These are phyloP conservation scores for Rhagoletis pomonella DNA, from an alignment of 1,140 invertebrate genomes.

Conservation along the genomic window DNA sequence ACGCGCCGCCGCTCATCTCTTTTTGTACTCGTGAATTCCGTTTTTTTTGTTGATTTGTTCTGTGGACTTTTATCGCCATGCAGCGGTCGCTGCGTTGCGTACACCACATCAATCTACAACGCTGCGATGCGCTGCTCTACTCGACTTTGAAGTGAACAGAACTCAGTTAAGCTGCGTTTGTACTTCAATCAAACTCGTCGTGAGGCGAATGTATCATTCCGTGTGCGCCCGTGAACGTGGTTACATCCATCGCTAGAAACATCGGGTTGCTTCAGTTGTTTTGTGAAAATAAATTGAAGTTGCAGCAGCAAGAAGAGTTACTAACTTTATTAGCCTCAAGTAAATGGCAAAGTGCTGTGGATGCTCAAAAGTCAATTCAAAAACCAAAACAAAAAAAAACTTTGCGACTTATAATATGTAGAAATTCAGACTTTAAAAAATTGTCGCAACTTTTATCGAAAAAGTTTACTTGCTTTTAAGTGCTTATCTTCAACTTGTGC, in stretches of 20 bases:
- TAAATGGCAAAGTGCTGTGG: background rate
- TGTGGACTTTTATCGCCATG: constrained; percentile 26
- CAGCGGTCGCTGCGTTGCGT: constrained; percentile 36
- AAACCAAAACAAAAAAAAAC: background rate
- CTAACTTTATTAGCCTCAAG: constrained; percentile 23
- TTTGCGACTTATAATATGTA: background rate
- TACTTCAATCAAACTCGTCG: constrained; percentile 41
- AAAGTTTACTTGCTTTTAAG: background rate
- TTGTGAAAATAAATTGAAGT: constrained; percentile 14
- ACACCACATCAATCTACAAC: constrained; percentile 23
- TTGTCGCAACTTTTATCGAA: too few relatives aligned
- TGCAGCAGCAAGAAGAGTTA: too few relatives aligned
- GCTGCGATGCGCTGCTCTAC: background rate
- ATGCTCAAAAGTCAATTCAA: constrained; percentile 32
- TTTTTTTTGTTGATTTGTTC: background rate
- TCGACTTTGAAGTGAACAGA: too few relatives aligned
- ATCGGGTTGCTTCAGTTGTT: constrained; percentile 30
- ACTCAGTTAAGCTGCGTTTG: background rate
- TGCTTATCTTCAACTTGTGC: background rate
- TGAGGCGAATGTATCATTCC: constrained; percentile 54
- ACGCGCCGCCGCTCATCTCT: constrained; percentile 1
- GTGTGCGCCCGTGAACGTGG: constrained; percentile 56
- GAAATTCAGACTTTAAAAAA: background rate
- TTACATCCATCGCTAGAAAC: constrained; percentile 44
- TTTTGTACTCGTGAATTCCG: constrained; percentile 14